Percentiles rank a stretch among this genome's conserved stretches.
Evolutionary conservation across 92 coral and sea anemone species (phyloP).

Genomic region (Ricordea florida): DNA sequence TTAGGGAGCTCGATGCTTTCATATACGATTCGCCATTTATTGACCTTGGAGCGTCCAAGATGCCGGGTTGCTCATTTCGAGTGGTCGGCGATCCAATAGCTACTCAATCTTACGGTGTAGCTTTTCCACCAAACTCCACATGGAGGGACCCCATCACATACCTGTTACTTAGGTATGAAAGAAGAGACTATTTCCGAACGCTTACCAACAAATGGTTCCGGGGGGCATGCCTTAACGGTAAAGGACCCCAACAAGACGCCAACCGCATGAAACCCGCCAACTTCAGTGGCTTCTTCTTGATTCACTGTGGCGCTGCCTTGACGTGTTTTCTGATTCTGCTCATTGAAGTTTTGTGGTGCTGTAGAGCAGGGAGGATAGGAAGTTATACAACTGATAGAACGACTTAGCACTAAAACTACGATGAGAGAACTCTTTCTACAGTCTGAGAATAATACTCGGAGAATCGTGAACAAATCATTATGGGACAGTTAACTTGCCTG

Average conservation of each 20-base stretch:
- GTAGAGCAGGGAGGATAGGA: background rate
- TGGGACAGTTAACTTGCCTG: too few relatives aligned
- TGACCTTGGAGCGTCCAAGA: constrained; percentile 72
- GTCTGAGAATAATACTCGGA: too few relatives aligned
- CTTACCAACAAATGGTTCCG: constrained; percentile 67
- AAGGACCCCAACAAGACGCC: constrained; percentile 18
- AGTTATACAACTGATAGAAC: background rate
- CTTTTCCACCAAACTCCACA: constrained; percentile 61
- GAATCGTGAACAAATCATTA: too few relatives aligned
- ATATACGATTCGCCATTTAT: constrained; percentile 83
- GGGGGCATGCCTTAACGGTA: constrained; percentile 53
- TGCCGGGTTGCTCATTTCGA: constrained; percentile 67
- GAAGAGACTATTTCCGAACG: constrained; percentile 63
- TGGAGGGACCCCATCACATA: constrained; percentile 68
- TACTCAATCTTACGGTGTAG: constrained; percentile 58
- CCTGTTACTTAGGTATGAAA: constrained; percentile 60
- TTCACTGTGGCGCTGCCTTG: constrained; percentile 18
- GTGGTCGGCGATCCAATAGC: constrained; percentile 71
- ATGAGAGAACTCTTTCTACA: too few relatives aligned
- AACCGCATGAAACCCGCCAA: constrained; percentile 42
- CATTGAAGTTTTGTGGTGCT: background rate
- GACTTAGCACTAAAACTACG: too few relatives aligned
- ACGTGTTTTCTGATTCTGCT: constrained; percentile 39
- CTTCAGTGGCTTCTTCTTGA: constrained; percentile 63
- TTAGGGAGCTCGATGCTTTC: constrained; percentile 68